Percentiles rank a stretch among this genome's conserved stretches.
Conservation (phyloP, 2,797 vertebrate genomes). For the Chaetophractus vellerosus region DNA sequence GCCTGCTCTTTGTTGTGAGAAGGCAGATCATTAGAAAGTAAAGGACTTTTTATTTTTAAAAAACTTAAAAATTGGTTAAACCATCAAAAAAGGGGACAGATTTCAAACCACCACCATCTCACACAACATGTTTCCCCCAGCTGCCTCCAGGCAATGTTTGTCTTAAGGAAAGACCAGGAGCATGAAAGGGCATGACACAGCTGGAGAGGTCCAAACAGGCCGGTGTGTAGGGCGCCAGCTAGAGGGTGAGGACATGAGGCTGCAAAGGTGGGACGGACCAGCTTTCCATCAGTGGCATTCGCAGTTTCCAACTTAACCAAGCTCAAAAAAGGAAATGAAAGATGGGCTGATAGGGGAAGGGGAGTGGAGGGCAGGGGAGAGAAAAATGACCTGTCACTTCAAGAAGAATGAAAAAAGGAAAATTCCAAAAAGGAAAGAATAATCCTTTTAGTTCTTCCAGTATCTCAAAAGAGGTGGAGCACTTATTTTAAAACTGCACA, state of each 20-base stretch:
- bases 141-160: background rate
- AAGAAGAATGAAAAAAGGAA: constrained; percentile 64
- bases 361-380: no score
- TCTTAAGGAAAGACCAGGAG: background rate
- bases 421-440: constrained; percentile 38
- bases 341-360: background rate
- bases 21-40: background rate
- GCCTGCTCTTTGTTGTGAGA: background rate
- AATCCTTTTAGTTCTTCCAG: background rate
- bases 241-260: background rate
- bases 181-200: background rate
- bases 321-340: background rate
- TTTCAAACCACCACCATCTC: background rate
- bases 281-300: background rate
- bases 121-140: background rate
- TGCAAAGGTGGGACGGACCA: no score
- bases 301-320: background rate
- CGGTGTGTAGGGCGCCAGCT: rapidly evolving
- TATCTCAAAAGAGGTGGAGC: background rate
- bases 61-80: background rate
- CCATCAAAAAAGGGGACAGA: background rate
- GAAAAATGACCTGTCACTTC: constrained; percentile 18
- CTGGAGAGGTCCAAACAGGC: background rate
- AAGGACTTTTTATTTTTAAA: constrained; percentile 9
- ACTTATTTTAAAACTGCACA: constrained; percentile 57